Conservation (phyloP, 2,797 vertebrate genomes). For the Spea hammondii region DNA sequence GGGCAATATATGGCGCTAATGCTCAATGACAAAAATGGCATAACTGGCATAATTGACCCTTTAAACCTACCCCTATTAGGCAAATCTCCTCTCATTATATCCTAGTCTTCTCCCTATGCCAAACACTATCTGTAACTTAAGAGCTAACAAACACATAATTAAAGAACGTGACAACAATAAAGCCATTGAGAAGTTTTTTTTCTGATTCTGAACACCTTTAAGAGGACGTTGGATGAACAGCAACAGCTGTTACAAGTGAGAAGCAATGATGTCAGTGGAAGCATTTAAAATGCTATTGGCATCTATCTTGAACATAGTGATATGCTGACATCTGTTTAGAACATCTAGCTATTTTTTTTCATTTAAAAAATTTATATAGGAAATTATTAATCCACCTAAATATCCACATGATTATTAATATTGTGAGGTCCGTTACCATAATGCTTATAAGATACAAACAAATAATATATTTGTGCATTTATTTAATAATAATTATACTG, state of each 20-base stretch:
- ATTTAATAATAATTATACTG: no score
- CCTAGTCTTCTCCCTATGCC: no score
- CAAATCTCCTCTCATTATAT: no score
- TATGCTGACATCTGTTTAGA: constrained; percentile 37
- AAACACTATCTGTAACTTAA: neutral
- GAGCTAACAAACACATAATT: neutral
- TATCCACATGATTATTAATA: no score
- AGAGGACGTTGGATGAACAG: constrained; percentile 31
- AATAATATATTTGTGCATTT: no score
- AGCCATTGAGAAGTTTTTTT: neutral
- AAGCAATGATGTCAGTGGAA: constrained; percentile 44
- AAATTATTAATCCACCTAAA: neutral
- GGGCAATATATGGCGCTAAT: no score
- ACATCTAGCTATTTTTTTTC: constrained; percentile 19
- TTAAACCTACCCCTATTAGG: no score
- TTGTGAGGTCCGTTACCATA: no score
- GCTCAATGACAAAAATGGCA: no score
- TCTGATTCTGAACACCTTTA: constrained; percentile 2
- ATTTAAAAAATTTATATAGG: neutral
- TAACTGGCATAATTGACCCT: no score
- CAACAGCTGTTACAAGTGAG: constrained; percentile 37
- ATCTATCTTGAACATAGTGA: constrained; percentile 20
- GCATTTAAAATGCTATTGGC: constrained; percentile 42
- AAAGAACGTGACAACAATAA: neutral
- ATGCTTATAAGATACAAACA: no score